Evolutionary conservation across 1,140 invertebrate genomes (phyloP).

Genomic region (Pectinophora gossypiella): DNA sequence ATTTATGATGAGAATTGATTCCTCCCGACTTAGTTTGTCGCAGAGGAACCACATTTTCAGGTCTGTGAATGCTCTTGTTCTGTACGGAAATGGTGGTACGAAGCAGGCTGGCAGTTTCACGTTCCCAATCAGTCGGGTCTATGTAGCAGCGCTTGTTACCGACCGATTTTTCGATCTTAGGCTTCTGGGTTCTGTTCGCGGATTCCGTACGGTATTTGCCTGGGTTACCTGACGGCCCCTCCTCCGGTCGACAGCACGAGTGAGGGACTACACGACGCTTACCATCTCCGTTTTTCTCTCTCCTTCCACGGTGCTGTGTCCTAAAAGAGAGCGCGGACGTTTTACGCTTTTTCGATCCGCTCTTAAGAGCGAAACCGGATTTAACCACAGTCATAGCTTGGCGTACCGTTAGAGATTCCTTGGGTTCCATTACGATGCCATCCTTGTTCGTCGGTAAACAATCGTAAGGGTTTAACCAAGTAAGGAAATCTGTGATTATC

Average conservation of each 20-base stretch:
- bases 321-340: slow-evolving; percentile 65
- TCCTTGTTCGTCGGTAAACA: slow-evolving; percentile 56
- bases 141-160: slow-evolving; percentile 75
- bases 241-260: slow-evolving; percentile 56
- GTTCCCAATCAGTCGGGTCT: slow-evolving; percentile 68
- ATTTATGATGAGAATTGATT: slow-evolving; percentile 31
- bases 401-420: slow-evolving; percentile 66
- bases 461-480: slow-evolving; percentile 68
- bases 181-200: slow-evolving; percentile 49
- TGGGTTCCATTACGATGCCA: slow-evolving; percentile 43
- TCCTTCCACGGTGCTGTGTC: slow-evolving; percentile 59
- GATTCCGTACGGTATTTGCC: slow-evolving; percentile 63
- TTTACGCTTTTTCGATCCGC: slow-evolving; percentile 69
- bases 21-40: slow-evolving; percentile 50
- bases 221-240: slow-evolving; percentile 25
- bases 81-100: slow-evolving; percentile 65
- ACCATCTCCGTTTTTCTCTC: slow-evolving; percentile 64
- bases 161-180: slow-evolving; percentile 61
- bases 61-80: slow-evolving; percentile 45
- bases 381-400: slow-evolving; percentile 67
- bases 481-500: slow-evolving; percentile 69
- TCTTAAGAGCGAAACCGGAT: slow-evolving; percentile 57
- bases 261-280: slow-evolving; percentile 53
- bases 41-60: slow-evolving; percentile 17
- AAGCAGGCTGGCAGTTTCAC: slow-evolving; percentile 65